A percentile compares a stretch with the other conserved stretches of the same genome.
Conservation (phyloP, 2,888 invertebrate genomes). For the Keiferia lycopersicella region DNA sequence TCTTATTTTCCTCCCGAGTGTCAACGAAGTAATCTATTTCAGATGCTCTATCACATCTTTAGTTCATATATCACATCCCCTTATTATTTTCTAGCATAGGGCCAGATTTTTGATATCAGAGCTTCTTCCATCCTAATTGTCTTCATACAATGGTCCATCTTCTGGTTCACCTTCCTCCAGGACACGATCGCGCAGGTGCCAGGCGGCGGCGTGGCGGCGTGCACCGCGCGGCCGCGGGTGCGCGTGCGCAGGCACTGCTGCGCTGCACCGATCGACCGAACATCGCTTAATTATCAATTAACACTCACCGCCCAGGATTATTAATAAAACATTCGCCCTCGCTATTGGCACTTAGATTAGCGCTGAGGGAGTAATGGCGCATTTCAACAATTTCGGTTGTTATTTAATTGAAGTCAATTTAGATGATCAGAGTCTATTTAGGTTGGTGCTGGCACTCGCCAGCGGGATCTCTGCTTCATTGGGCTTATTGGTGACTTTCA, state of each 20-base stretch:
- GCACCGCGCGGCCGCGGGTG: neutral
- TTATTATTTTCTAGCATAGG: too few species aligned
- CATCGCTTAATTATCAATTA: conserved; percentile 78
- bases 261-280: conserved; percentile 57
- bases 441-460: conserved; percentile 80
- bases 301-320: conserved; percentile 73
- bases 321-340: conserved; percentile 80
- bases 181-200: too few species aligned
- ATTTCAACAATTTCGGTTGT: conserved; percentile 82
- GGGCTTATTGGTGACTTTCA: conserved; percentile 82
- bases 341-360: conserved; percentile 81
- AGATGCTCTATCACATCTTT: too few species aligned
- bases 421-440: conserved; percentile 82
- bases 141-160: too few species aligned
- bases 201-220: neutral
- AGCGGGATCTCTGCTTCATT: conserved; percentile 81
- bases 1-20: too few species aligned
- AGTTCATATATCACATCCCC: too few species aligned
- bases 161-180: too few species aligned
- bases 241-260: conserved; percentile 51
- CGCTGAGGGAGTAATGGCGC: conserved; percentile 81
- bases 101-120: too few species aligned
- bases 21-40: too few species aligned
- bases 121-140: too few species aligned
- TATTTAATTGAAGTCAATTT: conserved; percentile 82